Evolutionary conservation across 92 coral and sea anemone species (phyloP), one percentile per base, ranked within the genome.

Genomic region (Paragorgia papillata): DNA sequence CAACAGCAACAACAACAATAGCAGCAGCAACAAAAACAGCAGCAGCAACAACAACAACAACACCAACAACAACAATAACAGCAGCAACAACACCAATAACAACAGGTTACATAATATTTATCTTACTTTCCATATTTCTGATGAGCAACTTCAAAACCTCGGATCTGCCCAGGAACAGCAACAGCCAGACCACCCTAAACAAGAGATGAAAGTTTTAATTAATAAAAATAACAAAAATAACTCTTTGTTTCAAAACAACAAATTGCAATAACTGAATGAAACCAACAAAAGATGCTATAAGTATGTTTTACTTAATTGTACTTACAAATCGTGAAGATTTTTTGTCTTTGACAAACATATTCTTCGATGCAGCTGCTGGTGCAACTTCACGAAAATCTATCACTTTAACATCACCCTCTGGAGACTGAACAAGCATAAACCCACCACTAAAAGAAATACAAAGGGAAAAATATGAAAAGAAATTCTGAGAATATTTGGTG

Each of bases 351-450:
- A 79, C 66, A 63, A 90, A 91, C 98, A 94, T 94, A 56, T 89
- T 82, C 57, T 74, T 57, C 8, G 75, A 46, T 15, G 98, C 88
- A 0, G 84, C 85, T 0, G 68, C 62, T 28, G 98, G 98, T 41
- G 98, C 98, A 39, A 79, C 86, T 60, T 91, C 98, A 75, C 98
- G 89, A 84, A 91, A 94, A 83, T 94, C 98, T 9, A 94, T 87
- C 40, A 91, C 87, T 62, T 86, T 82, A n/a, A 89, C 89, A 14
- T 74, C 80, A 59, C 87, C 81, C 22, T 85, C 70, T 2, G 97
- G 92, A 22, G 84, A 63, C 39, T 87, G 88, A 48, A 87, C 62
- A 59, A 94, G 58, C 95, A 91, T 89, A 32, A 94, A 94, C 19
- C 98, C 98, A 18, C 98, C 98, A 24, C 98, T 94, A 65, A 56